These are phyloP conservation scores for Myanophis thanlyinensis DNA, from an alignment of 2,113 vertebrate species.

Conservation along the genomic window DNA sequence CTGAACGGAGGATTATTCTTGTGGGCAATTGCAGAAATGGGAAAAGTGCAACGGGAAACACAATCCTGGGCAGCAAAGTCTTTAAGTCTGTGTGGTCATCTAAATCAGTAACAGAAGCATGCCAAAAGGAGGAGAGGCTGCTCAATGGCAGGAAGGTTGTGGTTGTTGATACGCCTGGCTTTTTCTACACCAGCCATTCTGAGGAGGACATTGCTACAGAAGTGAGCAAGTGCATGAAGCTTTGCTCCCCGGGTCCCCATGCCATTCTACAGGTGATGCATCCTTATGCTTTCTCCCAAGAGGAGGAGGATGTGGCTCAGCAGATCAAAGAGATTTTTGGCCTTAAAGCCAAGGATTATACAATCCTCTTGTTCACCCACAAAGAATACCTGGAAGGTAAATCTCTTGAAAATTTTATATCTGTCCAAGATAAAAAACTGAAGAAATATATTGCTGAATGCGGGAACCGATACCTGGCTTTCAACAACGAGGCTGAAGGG, in stretches of 20 bases:
- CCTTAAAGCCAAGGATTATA: background rate
- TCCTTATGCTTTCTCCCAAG: background rate
- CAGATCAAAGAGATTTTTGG: background rate
- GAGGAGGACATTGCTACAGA: background rate
- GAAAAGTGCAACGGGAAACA: slow-evolving; percentile 53
- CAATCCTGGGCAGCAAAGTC: background rate
- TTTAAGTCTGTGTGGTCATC: background rate
- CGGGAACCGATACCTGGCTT: too few relatives aligned
- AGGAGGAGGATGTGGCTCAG: background rate
- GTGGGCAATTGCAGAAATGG: background rate
- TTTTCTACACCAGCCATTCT: background rate
- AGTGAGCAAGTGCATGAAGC: background rate
- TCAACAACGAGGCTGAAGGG: too few relatives aligned
- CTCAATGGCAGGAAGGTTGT: slow-evolving; percentile 40
- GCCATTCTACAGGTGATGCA: background rate
- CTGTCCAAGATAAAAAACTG: too few relatives aligned
- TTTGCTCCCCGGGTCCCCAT: background rate
- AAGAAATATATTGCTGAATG: too few relatives aligned
- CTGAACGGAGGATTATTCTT: background rate
- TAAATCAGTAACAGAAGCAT: slow-evolving; percentile 59
- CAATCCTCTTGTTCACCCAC: background rate
- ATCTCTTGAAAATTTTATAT: too few relatives aligned
- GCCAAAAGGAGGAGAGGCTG: slow-evolving; percentile 37
- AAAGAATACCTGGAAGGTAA: too few relatives aligned
- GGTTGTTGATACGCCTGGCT: slow-evolving; percentile 69